Base-by-base conservation (phyloP, 2,797 vertebrate genomes). In the Synaphobranchus kaupii region DNA sequence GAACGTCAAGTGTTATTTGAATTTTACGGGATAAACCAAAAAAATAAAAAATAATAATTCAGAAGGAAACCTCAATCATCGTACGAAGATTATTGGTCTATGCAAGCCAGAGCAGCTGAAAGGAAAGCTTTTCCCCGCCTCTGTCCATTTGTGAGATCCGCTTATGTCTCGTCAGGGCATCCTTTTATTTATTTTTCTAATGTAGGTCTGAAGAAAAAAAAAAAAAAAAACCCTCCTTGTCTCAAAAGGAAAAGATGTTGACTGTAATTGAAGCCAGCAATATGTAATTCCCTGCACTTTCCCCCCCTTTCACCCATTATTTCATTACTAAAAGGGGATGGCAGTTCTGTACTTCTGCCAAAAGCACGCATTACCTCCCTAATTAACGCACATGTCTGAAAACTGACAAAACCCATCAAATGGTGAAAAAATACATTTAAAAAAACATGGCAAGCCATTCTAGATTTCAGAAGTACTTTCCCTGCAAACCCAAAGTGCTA, bases 241-340 rank as follows among this genome's bases (percentile, higher is more conserved):
- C 88, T 93, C 88, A 94, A 93, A 92, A 78, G 73, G 89, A 85
- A 89, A 88, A 92, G 91, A 90, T 92, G 91, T 93, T 58, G 92
- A 93, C 91, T 91, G 90, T 95, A 95, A 95, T 94, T 95, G 94
- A 95, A 94, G 94, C 95, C 93, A 94, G 92, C 91, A 92, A 93
- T 90, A 92, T 92, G 92, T 93, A 94, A 94, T 94, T 90, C 93
- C 83, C 90, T 93, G 88, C 92, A 93, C 93, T 93, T 92, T 90
- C 91, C 90, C 60, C 90, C 91, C 90, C 91, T 90, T 91, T 48
- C 81, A 81, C 85, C 94, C 93, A 95, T 95, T 95, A 96, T 95
- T 95, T 94, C 94, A 96, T 95, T 95, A 96, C 84, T 88, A 87
- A 93, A 93, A 93, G 87, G 89, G 92, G 92, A 94, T 94, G 93